Evolutionary conservation across 2,797 vertebrate species (phyloP).

Genomic region (Paramormyrops hopkinsi): DNA sequence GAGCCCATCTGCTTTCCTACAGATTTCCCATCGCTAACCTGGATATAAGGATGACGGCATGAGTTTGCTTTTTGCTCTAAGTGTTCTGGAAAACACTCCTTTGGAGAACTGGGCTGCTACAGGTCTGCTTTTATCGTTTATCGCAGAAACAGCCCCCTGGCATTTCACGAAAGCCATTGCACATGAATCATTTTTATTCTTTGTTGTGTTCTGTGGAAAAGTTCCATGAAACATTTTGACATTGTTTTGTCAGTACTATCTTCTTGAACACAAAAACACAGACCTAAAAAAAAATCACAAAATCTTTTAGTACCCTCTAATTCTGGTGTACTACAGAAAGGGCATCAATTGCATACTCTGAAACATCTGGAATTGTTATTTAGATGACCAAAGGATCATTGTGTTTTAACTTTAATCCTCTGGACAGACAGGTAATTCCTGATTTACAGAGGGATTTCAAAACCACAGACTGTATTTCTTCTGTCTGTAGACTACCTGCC

Average conservation of each 20-base stretch:
- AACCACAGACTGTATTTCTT: not conserved
- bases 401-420: conserved; percentile 12
- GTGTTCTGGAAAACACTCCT: conserved; percentile 19
- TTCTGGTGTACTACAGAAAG: not conserved
- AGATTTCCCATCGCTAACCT: conserved; percentile 9
- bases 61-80: conserved; percentile 10
- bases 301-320: conserved; percentile 7
- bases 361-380: conserved; percentile 12
- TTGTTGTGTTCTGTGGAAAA: not conserved
- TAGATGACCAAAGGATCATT: not conserved
- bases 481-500: not conserved
- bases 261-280: not conserved
- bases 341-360: conserved; percentile 10
- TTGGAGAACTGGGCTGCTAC: not conserved
- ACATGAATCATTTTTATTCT: not conserved
- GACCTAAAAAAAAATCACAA: not conserved
- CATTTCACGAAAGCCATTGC: not conserved
- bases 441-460: not conserved
- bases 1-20: conserved; percentile 11
- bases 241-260: not conserved
- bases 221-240: not conserved
- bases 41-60: conserved; percentile 12
- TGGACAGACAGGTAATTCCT: not conserved
- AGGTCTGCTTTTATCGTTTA: conserved; percentile 16
- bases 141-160: not conserved